A percentile compares a stretch with the other conserved stretches of the same genome.
Conservation (phyloP, 2,797 vertebrate genomes). For the Sebastes jordani region DNA sequence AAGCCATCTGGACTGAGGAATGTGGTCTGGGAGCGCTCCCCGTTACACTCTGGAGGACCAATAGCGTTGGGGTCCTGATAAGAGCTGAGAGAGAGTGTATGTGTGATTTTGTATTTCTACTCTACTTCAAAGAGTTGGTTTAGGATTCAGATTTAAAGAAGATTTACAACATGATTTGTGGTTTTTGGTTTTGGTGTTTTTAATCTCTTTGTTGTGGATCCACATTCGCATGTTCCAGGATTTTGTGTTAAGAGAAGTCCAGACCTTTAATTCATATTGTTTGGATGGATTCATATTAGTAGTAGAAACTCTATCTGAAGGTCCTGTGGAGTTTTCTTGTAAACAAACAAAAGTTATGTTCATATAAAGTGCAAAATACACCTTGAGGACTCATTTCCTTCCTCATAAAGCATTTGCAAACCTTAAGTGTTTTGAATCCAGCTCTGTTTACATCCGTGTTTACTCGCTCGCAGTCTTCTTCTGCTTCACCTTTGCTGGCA, state of each 20-base stretch:
- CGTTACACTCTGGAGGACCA: constrained; percentile 36
- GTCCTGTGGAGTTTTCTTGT: neutral
- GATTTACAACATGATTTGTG: neutral
- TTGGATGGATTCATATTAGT: neutral
- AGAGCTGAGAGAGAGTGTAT: constrained; percentile 19
- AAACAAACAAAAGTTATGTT: constrained; percentile 1
- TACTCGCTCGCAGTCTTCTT: neutral
- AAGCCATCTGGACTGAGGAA: constrained; percentile 80
- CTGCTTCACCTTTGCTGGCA: neutral
- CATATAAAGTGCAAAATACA: neutral
- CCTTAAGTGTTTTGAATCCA: neutral
- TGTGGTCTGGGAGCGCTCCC: constrained; percentile 66
- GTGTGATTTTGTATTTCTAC: constrained; percentile 2
- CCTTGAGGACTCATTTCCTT: neutral
- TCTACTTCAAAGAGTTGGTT: neutral
- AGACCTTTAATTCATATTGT: neutral
- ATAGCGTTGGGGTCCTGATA: constrained; percentile 54
- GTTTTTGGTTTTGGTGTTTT: neutral
- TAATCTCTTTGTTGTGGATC: neutral
- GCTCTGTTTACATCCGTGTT: neutral
- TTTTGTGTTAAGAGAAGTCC: neutral
- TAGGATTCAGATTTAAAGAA: neutral
- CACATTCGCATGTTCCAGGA: neutral
- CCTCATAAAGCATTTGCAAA: neutral
- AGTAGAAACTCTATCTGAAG: neutral